phyloP scores from a whole-genome alignment of 2,797 vertebrate species.

The Pseudopleuronectes americanus region DNA sequence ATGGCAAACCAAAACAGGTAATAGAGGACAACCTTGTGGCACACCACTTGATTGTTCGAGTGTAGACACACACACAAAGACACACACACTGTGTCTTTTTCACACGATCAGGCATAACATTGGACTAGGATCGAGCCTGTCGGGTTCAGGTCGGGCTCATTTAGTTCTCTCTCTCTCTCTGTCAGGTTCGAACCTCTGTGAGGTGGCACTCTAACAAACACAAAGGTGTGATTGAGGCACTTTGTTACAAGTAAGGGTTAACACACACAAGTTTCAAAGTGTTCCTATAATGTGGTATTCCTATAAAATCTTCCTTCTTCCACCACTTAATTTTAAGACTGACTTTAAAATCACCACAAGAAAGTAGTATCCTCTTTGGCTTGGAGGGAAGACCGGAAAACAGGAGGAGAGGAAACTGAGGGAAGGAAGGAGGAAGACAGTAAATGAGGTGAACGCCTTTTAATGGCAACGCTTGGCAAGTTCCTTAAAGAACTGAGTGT shows the following conservation, averaged over 20 bases:
- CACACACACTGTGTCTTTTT: too few species aligned
- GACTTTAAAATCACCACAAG: background rate
- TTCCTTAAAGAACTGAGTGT: slow-evolving; percentile 34
- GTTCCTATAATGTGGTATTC: background rate
- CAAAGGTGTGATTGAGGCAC: too few species aligned
- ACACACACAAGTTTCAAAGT: background rate
- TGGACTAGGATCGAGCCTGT: too few species aligned
- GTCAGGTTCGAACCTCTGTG: too few species aligned
- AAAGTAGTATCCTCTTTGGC: background rate
- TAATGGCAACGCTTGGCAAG: slow-evolving; percentile 52
- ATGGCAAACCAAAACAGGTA: background rate
- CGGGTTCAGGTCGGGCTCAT: too few species aligned
- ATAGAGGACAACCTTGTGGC: background rate
- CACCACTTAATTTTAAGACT: background rate
- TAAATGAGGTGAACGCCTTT: slow-evolving; percentile 46
- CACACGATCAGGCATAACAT: too few species aligned
- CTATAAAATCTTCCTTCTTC: background rate
- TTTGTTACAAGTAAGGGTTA: too few species aligned
- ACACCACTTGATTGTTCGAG: background rate
- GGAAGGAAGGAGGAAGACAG: slow-evolving; percentile 24
- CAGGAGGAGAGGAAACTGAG: slow-evolving; percentile 16
- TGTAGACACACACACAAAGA: background rate
- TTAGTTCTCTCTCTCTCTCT: too few species aligned
- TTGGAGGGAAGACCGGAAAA: background rate
- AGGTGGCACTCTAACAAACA: too few species aligned